Conservation (phyloP, 2,888 invertebrate genomes). For the Exephanes ischioxanthus region DNA sequence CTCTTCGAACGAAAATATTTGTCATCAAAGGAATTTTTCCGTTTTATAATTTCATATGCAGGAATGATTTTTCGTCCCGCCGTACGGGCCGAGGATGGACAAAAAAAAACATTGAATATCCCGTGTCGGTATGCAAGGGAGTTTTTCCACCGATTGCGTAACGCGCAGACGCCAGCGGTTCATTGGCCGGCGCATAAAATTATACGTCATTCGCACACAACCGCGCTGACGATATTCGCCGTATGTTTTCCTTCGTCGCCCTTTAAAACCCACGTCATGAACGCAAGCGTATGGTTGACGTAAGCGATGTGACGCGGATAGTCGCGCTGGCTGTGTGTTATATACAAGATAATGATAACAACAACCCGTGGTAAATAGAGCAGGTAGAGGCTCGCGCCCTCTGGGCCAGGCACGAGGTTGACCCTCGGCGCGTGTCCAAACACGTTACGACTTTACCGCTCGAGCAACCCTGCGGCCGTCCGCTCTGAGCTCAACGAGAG, state of each 20-base stretch:
- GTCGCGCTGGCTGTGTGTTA: neutral
- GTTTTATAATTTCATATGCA: neutral
- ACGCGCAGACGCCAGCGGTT: conserved; percentile 68
- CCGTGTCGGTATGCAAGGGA: conserved; percentile 5
- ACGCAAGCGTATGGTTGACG: conserved; percentile 54
- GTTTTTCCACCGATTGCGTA: conserved; percentile 55
- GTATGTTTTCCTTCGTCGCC: conserved; percentile 57
- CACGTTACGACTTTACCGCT: conserved; percentile 35
- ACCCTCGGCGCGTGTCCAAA: conserved; percentile 52
- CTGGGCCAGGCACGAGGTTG: conserved; percentile 34
- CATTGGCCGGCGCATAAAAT: conserved; percentile 66
- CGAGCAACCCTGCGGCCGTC: neutral
- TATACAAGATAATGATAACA: neutral
- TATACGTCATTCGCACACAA: conserved; percentile 37
- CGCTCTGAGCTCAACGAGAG: neutral
- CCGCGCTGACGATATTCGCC: conserved; percentile 42
- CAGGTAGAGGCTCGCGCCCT: conserved; percentile 9
- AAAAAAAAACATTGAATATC: conserved; percentile 37
- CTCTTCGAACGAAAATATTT: conserved; percentile 22
- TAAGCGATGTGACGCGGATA: conserved; percentile 46
- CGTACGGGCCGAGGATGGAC: neutral
- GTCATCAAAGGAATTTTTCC: neutral
- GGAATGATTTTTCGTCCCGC: neutral
- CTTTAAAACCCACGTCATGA: conserved; percentile 51
- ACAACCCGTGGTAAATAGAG: conserved; percentile 19